Evolutionary conservation across 2,888 invertebrate species (phyloP).

Genomic region (Elaeidobius kamerunicus): DNA sequence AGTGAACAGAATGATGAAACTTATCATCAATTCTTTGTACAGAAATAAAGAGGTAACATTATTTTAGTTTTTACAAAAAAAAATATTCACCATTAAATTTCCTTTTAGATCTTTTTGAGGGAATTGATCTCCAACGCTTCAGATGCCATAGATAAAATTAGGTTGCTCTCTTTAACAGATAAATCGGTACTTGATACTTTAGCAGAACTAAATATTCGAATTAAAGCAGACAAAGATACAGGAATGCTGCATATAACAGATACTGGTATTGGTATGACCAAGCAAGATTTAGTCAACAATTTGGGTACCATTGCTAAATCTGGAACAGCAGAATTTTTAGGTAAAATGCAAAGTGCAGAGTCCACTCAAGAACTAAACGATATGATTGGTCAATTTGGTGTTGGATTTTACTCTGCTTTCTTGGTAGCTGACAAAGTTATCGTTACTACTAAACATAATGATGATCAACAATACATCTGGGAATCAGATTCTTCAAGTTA

Average conservation of each 20-base stretch:
- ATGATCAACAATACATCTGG: slow-evolving; percentile 95
- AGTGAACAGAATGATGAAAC: slow-evolving; percentile 99
- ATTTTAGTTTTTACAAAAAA: background rate
- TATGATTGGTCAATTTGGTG: slow-evolving; percentile 99
- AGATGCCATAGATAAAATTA: slow-evolving; percentile 97
- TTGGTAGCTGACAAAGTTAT: slow-evolving; percentile 92
- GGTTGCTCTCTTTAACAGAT: slow-evolving; percentile 88
- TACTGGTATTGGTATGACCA: slow-evolving; percentile 97
- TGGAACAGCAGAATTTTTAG: slow-evolving; percentile 40
- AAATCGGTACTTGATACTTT: slow-evolving; percentile 72
- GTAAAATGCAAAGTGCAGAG: slow-evolving; percentile 76
- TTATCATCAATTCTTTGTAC: slow-evolving; percentile 98
- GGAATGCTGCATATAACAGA: slow-evolving; percentile 92
- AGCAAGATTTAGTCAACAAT: slow-evolving; percentile 88
- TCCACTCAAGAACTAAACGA: slow-evolving; percentile 81
- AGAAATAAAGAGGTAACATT: slow-evolving; percentile 87
- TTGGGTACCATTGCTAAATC: slow-evolving; percentile 60
- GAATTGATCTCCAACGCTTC: slow-evolving; percentile 99
- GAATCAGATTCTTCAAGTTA: slow-evolving; percentile 93
- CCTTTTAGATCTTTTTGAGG: slow-evolving; percentile 82
- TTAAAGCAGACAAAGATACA: slow-evolving; percentile 90
- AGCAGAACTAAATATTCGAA: slow-evolving; percentile 83
- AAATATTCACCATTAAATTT: too few species aligned
- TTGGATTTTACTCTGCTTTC: slow-evolving; percentile 98
- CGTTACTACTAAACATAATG: slow-evolving; percentile 93